Percentiles rank a stretch among this genome's conserved stretches.
These are phyloP conservation scores for Daphoenositta chrysoptera DNA, from an alignment of 2,113 vertebrate species.

Conservation along the genomic window DNA sequence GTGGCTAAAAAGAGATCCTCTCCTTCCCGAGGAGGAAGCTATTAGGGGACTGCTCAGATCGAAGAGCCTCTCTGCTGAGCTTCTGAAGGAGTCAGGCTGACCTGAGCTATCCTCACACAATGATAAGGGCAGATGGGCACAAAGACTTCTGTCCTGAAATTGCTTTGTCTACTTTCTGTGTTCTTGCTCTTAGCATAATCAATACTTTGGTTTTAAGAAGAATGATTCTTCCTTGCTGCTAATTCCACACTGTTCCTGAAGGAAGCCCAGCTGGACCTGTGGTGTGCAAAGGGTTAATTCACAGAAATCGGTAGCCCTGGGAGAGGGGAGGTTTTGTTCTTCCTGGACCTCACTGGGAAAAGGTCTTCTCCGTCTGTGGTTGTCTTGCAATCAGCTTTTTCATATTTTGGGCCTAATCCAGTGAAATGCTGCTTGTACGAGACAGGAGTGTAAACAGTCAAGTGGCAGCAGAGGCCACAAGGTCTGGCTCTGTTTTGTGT, in stretches of 20 bases:
- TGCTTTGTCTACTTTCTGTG: conserved; percentile 1
- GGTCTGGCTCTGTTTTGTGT: neutral
- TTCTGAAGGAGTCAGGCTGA: neutral
- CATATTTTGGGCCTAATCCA: neutral
- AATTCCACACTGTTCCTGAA: neutral
- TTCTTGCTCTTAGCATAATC: conserved; percentile 2
- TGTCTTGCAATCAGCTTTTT: neutral
- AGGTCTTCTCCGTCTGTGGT: neutral
- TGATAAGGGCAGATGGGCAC: neutral
- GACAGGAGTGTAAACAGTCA: neutral
- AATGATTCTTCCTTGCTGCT: neutral
- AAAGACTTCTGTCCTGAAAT: neutral
- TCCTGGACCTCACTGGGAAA: neutral
- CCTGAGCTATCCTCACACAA: neutral
- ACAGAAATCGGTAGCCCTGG: rapidly evolving
- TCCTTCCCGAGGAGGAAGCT: neutral
- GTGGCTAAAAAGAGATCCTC: conserved; percentile 23
- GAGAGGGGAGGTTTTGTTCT: neutral
- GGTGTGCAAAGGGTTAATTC: neutral
- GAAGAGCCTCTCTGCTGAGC: neutral
- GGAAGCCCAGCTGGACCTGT: neutral
- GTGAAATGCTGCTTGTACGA: neutral
- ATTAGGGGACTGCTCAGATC: neutral
- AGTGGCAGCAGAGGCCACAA: neutral
- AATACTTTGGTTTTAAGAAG: neutral